These are phyloP conservation scores for Epinotia bilunana DNA, from an alignment of 2,888 invertebrate species.

Conservation along the genomic window DNA sequence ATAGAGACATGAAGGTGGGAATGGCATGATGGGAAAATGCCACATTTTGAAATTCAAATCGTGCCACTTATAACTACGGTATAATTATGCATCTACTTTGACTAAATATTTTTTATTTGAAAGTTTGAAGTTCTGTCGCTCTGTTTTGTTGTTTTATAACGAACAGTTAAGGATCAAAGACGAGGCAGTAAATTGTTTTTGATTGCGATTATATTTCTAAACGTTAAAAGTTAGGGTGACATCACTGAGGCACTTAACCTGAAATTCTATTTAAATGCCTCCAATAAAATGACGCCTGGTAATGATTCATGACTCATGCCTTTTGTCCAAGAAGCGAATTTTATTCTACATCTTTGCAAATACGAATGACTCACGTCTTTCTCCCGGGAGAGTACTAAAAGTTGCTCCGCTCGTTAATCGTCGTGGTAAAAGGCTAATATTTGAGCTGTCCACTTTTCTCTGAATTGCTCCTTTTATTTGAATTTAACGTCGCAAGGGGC, in stretches of 20 bases:
- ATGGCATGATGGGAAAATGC: too few species aligned
- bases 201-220: constrained; percentile 9
- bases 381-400: constrained; percentile 37
- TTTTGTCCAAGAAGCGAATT: constrained; percentile 16
- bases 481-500: constrained; percentile 43
- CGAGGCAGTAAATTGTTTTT: constrained; percentile 14
- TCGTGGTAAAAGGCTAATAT: constrained; percentile 45
- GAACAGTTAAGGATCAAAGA: neutral
- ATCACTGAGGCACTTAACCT: constrained; percentile 7
- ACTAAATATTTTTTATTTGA: neutral
- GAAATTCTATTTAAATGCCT: neutral
- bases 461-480: constrained; percentile 45
- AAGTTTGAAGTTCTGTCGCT: neutral
- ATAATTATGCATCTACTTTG: neutral
- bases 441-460: constrained; percentile 45
- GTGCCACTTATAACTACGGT: neutral
- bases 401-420: constrained; percentile 41
- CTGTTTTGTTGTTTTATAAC: neutral
- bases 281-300: constrained; percentile 4
- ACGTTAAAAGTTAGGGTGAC: constrained; percentile 2
- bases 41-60: neutral
- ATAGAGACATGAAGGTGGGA: too few species aligned
- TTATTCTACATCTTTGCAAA: constrained; percentile 32
- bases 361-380: constrained; percentile 34
- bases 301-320: constrained; percentile 22